Evolutionary conservation across 2,797 vertebrate species (phyloP).

Genomic region (Anomalospiza imberbis): DNA sequence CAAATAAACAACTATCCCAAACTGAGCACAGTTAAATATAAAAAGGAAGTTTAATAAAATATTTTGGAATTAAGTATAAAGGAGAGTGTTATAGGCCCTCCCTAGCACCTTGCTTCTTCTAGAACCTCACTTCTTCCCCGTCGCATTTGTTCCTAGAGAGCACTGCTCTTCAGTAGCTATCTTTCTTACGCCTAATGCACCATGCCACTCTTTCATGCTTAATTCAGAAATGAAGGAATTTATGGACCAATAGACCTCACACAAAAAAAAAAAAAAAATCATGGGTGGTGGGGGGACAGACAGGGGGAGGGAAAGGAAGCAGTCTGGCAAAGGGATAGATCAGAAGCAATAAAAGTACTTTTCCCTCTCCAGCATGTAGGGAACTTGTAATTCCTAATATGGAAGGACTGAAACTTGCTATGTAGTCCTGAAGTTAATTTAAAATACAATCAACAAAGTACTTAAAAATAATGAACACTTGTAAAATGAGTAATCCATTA

Average conservation of each 20-base stretch:
- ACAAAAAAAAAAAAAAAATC: background rate
- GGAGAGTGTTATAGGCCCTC: background rate
- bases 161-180: background rate
- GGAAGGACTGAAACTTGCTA: background rate
- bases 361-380: background rate
- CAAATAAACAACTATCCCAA: background rate
- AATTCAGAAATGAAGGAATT: background rate
- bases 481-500: background rate
- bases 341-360: background rate
- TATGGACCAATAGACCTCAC: background rate
- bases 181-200: background rate
- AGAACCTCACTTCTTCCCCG: background rate
- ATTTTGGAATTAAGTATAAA: background rate
- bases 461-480: background rate
- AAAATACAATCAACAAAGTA: background rate
- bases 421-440: slow-evolving; percentile 1
- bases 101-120: background rate
- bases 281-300: too few species aligned
- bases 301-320: background rate
- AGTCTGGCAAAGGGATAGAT: background rate
- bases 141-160: fast-evolving
- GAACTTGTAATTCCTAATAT: background rate
- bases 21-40: background rate
- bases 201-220: background rate
- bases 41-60: background rate